Base-by-base conservation (phyloP, 2,888 invertebrate species). In the Diaphora mendica region DNA sequence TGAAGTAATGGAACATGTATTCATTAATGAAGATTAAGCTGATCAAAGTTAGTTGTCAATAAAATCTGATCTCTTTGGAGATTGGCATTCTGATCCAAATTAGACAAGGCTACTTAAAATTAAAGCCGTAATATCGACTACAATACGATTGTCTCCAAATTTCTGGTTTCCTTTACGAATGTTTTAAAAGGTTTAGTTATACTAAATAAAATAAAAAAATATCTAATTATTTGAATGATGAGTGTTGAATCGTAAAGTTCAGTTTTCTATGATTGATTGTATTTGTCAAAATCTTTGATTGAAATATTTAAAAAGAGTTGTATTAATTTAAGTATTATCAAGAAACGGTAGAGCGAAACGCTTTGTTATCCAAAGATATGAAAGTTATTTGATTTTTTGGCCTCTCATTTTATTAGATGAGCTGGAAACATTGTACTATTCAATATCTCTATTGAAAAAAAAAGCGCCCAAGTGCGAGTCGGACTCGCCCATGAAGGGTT, bases 61-160 rank as follows among this genome's bases (percentile, higher is more conserved):
- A 62, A 76, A 76, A 75, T 74, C 51, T 64, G 51, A 77, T 72
- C 64, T 71, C 55, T 48, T 64, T 42, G 62, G 71, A 70, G 70
- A n/a, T 39, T 59, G 48, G 30, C 30, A 64, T 64, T 66, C 65
- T 73, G 73, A 75, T 73, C 73, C 35, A 66, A 42, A 48, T 71
- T n/a, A 66, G 62, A 72, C 68, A 30, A 70, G 59, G 55, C 55
- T 26, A 11, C 26, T 30, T 33, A 55, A 66, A 62, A 68, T 68
- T 51, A 20, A 23, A 1, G 13, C 8, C 13, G n/a, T 3, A 55
- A 11, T n/a, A 26, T 55, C 7, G 51, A 55, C 51, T 51, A 17
- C 2, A 51, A 51, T 23, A 8, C 23, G 23, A 9, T 55, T 55
- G n/a, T 0, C 1, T 11, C n/a, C 13, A 3, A 59, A 26, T 59